A percentile compares a stretch with the other conserved stretches of the same genome.
Conservation (phyloP, 2,888 invertebrate species). For the Clunio marinus region DNA sequence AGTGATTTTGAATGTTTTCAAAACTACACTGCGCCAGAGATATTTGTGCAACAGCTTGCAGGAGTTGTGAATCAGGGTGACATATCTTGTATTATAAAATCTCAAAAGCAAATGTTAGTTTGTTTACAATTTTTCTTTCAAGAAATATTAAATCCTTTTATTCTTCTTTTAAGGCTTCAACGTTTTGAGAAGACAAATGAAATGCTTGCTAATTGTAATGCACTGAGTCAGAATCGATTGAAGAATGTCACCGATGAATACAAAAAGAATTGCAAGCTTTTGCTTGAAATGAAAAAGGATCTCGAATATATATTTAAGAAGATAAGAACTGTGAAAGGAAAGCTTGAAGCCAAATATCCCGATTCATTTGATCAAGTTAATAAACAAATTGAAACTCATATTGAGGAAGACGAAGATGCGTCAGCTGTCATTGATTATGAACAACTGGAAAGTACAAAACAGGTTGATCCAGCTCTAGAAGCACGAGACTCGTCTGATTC, state of each 20-base stretch:
- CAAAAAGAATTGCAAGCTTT: slow-evolving; percentile 79
- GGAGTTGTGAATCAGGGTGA: slow-evolving; percentile 89
- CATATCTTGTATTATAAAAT: slow-evolving; percentile 81
- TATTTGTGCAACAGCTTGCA: slow-evolving; percentile 86
- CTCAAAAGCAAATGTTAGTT: slow-evolving; percentile 86
- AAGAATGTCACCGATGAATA: slow-evolving; percentile 84
- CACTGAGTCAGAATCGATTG: slow-evolving; percentile 81
- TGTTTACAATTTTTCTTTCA: not conserved
- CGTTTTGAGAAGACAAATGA: slow-evolving; percentile 98
- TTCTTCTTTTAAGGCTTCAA: slow-evolving; percentile 79
- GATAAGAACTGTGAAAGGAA: slow-evolving; percentile 76
- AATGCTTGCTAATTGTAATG: slow-evolving; percentile 96
- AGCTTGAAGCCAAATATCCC: slow-evolving; percentile 68
- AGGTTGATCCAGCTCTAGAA: slow-evolving; percentile 16
- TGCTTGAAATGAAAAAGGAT: slow-evolving; percentile 91
- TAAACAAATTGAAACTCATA: slow-evolving; percentile 41
- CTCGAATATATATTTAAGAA: slow-evolving; percentile 91
- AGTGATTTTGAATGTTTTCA: slow-evolving; percentile 71
- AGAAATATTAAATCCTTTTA: not conserved
- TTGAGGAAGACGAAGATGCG: slow-evolving; percentile 41
- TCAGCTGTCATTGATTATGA: slow-evolving; percentile 50
- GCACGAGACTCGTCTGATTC: slow-evolving; percentile 12
- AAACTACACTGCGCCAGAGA: slow-evolving; percentile 85
- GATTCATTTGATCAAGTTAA: slow-evolving; percentile 61
- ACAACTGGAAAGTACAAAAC: slow-evolving; percentile 47